Percentiles rank a stretch among this genome's conserved stretches.
Conservation (phyloP, 2,113 vertebrate species). For the Mastomys coucha region DNA sequence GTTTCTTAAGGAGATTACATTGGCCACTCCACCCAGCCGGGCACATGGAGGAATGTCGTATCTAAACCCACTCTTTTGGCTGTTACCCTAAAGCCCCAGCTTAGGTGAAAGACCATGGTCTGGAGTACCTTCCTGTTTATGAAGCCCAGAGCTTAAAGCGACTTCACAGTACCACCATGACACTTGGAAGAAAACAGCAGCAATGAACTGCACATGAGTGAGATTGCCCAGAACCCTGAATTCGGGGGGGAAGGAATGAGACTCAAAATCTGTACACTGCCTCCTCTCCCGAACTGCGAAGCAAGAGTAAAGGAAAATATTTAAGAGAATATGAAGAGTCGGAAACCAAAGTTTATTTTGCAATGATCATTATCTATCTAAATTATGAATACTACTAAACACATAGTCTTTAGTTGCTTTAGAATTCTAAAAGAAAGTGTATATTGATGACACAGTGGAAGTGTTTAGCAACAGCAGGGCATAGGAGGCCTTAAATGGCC, state of each 20-base stretch:
- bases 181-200: not conserved
- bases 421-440: not conserved
- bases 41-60: not conserved
- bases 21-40: no score
- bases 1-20: not conserved
- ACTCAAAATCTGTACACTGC: not conserved
- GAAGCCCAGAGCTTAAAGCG: not conserved
- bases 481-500: not conserved
- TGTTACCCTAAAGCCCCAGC: not conserved
- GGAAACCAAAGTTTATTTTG: not conserved
- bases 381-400: not conserved
- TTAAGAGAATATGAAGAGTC: not conserved
- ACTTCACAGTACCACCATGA: not conserved
- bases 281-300: not conserved
- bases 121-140: not conserved
- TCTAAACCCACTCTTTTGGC: not conserved
- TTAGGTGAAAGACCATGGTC: rapidly evolving
- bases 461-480: not conserved
- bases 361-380: not conserved
- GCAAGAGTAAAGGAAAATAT: not conserved
- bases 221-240: not conserved
- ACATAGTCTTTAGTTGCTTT: not conserved
- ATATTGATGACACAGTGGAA: not conserved
- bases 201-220: not conserved
- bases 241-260: not conserved